Evolutionary conservation across 2,113 vertebrate species (phyloP).

Genomic region (Dolichallabes microphthalmus): DNA sequence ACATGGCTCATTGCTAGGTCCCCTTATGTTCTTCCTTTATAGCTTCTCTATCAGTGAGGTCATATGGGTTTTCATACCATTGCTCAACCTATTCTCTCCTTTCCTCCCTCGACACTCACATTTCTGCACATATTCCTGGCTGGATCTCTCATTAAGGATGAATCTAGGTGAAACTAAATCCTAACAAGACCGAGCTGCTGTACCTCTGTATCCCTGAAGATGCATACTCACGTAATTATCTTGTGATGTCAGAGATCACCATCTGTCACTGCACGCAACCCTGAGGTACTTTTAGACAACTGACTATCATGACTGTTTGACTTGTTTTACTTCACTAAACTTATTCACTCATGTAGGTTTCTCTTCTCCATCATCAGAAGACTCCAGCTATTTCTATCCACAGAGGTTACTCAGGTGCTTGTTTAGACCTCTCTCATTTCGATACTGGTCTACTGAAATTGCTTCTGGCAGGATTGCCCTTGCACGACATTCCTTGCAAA

Average conservation of each 20-base stretch:
- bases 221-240: not conserved
- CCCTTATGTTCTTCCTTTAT: not conserved
- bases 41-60: not conserved
- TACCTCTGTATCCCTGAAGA: not conserved
- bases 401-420: not conserved
- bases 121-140: not conserved
- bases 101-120: not conserved
- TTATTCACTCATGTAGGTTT: not conserved
- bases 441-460: not conserved
- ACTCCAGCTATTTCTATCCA: not conserved
- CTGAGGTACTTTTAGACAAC: not conserved
- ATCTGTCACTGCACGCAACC: not conserved
- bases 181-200: not conserved
- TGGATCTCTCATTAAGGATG: not conserved
- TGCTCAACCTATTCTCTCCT: not conserved
- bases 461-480: not conserved
- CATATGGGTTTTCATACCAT: not conserved
- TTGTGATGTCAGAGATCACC: not conserved
- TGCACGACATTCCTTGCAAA: not conserved
- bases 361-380: not conserved
- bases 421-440: not conserved
- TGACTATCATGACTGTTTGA: too few species aligned
- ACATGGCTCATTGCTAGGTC: not conserved
- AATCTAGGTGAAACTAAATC: not conserved
- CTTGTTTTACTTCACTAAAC: not conserved